Evolutionary conservation across 1,140 invertebrate genomes (phyloP), one percentile per base, ranked within the genome.

Genomic region (Rhyzopertha dominica): DNA sequence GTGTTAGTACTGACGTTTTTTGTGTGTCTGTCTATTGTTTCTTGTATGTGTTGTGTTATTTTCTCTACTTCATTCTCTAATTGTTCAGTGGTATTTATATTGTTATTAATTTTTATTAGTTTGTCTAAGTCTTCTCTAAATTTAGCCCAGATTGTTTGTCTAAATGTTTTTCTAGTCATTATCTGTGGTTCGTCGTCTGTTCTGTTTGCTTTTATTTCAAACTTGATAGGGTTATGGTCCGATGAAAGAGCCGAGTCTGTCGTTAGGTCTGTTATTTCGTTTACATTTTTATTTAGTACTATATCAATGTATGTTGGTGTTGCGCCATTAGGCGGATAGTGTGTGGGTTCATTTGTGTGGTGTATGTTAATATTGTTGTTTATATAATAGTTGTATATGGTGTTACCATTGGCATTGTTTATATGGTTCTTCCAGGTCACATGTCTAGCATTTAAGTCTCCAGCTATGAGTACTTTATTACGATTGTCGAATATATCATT

Each of bases 401-500:
- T 31, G 9, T 20, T 43, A 16, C 47, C 47, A 17, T 43, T 49
- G 1, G 23, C 9, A 16, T 49, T 49, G 17, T 26, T 28, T 5
- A 10, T 36, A 12, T 26, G 20, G 22, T 16, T 23, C 29, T 36
- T 36, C 40, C 47, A 49, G 16, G 8, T 4, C 9, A 5, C 19
- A 19, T 49, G 47, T 31, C 41, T 49, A 8, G 47, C 19, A 29
- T 49, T 49, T 22, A 43, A 13, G 16, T 49, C 47, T 5, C 47
- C 40, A 8, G 17, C 18, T 2, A 49, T 7, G 2, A 38, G 10
- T 18, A 43, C 32, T 20, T 37, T 43, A 5, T 29, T 36, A 5
- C 18, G 29, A 1, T 18, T 31, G 22, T 40, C 24, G 7, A 42
- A 24, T 4, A 34, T 7, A 3, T 14, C 20, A 5, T 18, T 16